Conservation (phyloP, 1,140 invertebrate species). For the Schlechtendalia chinensis region DNA sequence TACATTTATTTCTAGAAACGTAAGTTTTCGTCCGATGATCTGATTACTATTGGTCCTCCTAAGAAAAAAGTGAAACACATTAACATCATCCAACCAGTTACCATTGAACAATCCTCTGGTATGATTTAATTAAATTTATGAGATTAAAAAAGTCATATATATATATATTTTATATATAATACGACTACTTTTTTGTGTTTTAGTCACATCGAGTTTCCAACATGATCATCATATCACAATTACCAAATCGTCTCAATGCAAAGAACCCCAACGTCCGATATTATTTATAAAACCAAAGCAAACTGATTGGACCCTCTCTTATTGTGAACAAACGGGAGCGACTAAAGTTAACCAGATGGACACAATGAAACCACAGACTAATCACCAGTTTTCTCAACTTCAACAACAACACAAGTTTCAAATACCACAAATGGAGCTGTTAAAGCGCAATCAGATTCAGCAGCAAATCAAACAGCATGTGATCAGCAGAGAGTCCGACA, state of each 20-base stretch:
- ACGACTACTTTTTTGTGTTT: too few species aligned
- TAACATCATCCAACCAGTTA: slow-evolving; percentile 22
- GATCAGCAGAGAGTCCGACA: slow-evolving; percentile 42
- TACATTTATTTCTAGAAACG: slow-evolving; percentile 33
- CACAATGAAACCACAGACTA: slow-evolving; percentile 15
- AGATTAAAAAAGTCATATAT: background rate
- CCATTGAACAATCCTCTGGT: slow-evolving; percentile 18
- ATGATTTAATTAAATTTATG: background rate
- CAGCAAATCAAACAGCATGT: slow-evolving; percentile 51
- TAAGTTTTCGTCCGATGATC: background rate
- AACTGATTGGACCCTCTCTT: background rate
- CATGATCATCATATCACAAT: slow-evolving; percentile 20
- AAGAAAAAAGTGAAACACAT: slow-evolving; percentile 25
- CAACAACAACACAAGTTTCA: slow-evolving; percentile 50
- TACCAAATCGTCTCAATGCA: slow-evolving; percentile 6
- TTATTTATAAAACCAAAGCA: slow-evolving; percentile 38
- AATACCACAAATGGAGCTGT: slow-evolving; percentile 25
- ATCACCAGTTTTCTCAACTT: slow-evolving; percentile 49
- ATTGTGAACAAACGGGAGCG: background rate
- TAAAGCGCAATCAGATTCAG: slow-evolving; percentile 33
- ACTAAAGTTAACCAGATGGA: slow-evolving; percentile 4
- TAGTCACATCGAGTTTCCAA: slow-evolving; percentile 24
- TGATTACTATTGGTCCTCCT: slow-evolving; percentile 1
- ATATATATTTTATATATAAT: too few species aligned
- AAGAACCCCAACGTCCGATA: slow-evolving; percentile 35